Evolutionary conservation across 2,113 vertebrate species (phyloP).

Genomic region (Sceloporus undulatus): DNA sequence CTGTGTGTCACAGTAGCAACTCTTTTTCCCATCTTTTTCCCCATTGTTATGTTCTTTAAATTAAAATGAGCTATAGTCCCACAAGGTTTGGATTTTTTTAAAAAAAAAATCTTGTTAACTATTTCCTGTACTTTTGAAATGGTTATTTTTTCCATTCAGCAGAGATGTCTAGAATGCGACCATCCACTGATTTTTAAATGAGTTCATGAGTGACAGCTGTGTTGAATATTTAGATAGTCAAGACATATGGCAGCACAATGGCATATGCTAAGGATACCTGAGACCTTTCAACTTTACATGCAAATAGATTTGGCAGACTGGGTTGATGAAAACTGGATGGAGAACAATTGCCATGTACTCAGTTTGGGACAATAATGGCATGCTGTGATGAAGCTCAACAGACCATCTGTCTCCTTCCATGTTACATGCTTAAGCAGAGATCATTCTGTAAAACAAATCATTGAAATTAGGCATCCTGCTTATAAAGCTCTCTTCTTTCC

Average conservation of each 20-base stretch:
- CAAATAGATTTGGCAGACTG: accelerated
- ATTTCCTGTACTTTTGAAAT: conserved; percentile 32
- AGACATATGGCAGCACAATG: conserved; percentile 22
- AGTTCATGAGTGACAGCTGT: conserved; percentile 31
- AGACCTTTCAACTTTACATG: conserved; percentile 19
- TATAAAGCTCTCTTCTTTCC: not conserved
- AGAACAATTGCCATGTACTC: not conserved
- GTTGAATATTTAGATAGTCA: conserved; percentile 23
- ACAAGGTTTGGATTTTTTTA: not conserved
- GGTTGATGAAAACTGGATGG: not conserved
- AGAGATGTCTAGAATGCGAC: conserved; percentile 45
- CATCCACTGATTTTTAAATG: conserved; percentile 7
- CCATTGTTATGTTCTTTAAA: not conserved
- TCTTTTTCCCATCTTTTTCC: conserved; percentile 37
- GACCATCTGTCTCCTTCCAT: conserved; percentile 26
- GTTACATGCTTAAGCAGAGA: accelerated
- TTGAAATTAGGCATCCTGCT: accelerated
- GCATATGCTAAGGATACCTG: not conserved
- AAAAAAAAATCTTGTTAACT: conserved; percentile 28
- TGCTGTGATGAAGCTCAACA: conserved; percentile 27
- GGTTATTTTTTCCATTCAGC: accelerated
- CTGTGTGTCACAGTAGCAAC: conserved; percentile 8
- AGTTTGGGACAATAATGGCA: conserved; percentile 28
- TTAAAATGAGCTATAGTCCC: conserved; percentile 36
- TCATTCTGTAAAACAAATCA: accelerated